Percentiles rank a stretch among this genome's conserved stretches.
These are phyloP conservation scores for Amazona guildingii DNA, from an alignment of 2,113 vertebrate genomes.

Conservation along the genomic window DNA sequence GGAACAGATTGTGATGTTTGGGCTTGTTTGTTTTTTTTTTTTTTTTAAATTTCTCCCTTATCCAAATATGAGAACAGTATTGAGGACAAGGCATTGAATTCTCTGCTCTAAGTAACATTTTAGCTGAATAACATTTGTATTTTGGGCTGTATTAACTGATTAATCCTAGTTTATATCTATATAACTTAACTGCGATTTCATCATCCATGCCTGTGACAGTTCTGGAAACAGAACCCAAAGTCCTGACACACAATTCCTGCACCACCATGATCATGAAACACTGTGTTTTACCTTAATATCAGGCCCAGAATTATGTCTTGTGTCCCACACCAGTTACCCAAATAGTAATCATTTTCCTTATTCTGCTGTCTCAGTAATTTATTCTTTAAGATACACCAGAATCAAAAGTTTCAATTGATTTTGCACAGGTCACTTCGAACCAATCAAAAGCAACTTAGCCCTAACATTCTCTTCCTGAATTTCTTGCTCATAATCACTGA, in stretches of 20 bases:
- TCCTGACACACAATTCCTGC: neutral
- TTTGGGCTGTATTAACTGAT: neutral
- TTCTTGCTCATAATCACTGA: neutral
- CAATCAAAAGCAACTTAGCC: neutral
- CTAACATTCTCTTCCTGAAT: neutral
- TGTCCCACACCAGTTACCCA: neutral
- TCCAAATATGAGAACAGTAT: neutral
- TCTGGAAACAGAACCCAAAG: neutral
- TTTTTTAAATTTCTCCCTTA: neutral
- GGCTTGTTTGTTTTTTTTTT: neutral
- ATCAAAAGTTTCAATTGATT: slow-evolving; percentile 18
- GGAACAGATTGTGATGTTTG: neutral
- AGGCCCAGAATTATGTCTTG: neutral
- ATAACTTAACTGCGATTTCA: neutral
- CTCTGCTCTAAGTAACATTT: neutral
- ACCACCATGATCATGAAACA: neutral
- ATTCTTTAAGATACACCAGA: neutral
- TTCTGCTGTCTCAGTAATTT: neutral
- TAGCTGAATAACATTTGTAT: neutral
- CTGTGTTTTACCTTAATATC: accelerated
- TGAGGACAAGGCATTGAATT: neutral
- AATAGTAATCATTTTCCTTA: neutral
- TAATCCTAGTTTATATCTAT: neutral
- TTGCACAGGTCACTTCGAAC: neutral
- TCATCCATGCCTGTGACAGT: neutral